A percentile compares a stretch with the other conserved stretches of the same genome.
Evolutionary conservation across 2,888 invertebrate species (phyloP).

Genomic region (Andrena chrysosceles): DNA sequence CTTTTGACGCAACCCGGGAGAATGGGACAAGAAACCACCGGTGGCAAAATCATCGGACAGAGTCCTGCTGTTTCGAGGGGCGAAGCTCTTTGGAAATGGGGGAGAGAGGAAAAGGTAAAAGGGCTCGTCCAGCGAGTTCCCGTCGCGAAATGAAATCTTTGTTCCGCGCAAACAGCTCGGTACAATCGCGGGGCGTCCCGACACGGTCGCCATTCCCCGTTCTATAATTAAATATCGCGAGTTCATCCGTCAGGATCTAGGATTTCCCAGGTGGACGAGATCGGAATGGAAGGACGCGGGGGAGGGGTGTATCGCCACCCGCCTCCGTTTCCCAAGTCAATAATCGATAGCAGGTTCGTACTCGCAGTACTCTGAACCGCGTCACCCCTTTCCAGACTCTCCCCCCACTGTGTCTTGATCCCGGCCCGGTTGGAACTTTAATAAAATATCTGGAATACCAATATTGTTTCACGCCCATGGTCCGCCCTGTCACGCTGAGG

Average conservation of each 20-base stretch:
- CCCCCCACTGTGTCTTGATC: slow-evolving; percentile 66
- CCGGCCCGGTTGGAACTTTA: slow-evolving; percentile 79
- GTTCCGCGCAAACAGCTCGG: neutral
- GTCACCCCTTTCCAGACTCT: slow-evolving; percentile 55
- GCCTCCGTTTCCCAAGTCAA: slow-evolving; percentile 73
- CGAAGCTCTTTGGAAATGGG: neutral
- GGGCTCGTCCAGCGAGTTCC: neutral
- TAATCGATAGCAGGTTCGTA: slow-evolving; percentile 79
- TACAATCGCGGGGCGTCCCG: neutral
- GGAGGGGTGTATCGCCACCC: slow-evolving; percentile 55
- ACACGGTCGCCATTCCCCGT: slow-evolving; percentile 11
- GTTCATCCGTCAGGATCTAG: slow-evolving; percentile 71
- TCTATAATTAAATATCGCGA: slow-evolving; percentile 75
- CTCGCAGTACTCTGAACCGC: slow-evolving; percentile 65
- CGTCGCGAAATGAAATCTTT: neutral
- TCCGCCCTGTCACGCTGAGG: slow-evolving; percentile 59
- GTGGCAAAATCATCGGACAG: neutral
- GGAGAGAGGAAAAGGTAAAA: neutral
- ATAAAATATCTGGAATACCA: slow-evolving; percentile 84
- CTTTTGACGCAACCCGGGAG: slow-evolving; percentile 24
- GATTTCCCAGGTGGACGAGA: slow-evolving; percentile 75
- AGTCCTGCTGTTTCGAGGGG: neutral
- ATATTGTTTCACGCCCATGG: slow-evolving; percentile 78
- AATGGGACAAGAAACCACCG: neutral
- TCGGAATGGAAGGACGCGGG: slow-evolving; percentile 54